These are phyloP conservation scores for Nematolebias whitei DNA, from an alignment of 2,113 vertebrate genomes.

Conservation along the genomic window DNA sequence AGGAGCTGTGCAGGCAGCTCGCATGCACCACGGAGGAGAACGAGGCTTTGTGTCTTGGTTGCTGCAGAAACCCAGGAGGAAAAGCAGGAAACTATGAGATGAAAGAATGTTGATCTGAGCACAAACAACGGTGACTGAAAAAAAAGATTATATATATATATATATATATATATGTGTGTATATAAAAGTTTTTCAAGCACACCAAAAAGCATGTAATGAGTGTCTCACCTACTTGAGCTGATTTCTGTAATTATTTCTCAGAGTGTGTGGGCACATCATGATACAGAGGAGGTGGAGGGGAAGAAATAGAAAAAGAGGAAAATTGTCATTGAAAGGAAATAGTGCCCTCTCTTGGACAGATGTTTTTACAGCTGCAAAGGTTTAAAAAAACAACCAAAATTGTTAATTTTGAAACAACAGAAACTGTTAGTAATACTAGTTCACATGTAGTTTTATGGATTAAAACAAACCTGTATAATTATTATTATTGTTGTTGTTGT, in stretches of 20 bases:
- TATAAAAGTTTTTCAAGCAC: conserved; percentile 30
- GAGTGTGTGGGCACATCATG: conserved; percentile 34
- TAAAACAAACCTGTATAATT: too few species aligned
- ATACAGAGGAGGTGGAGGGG: conserved; percentile 7
- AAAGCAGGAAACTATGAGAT: conserved; percentile 37
- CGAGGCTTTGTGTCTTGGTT: conserved; percentile 7
- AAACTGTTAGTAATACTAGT: too few species aligned
- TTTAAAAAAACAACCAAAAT: neutral
- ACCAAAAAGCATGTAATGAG: conserved; percentile 63
- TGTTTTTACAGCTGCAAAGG: conserved; percentile 25
- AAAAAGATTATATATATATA: too few species aligned
- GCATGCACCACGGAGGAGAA: conserved; percentile 1
- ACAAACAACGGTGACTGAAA: conserved; percentile 46
- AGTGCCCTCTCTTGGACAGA: conserved; percentile 75
- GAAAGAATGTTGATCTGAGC: conserved; percentile 42
- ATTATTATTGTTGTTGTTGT: too few species aligned
- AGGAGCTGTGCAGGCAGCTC: conserved; percentile 38
- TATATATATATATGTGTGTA: too few species aligned
- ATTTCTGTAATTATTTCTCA: conserved; percentile 70
- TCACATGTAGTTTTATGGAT: too few species aligned
- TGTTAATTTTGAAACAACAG: neutral
- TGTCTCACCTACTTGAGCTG: conserved; percentile 67
- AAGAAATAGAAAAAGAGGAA: neutral
- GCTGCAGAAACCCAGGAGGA: conserved; percentile 37
- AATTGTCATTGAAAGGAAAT: conserved; percentile 50